Evolutionary conservation across 2,113 vertebrate genomes (phyloP), one percentile per base, ranked within the genome.

Genomic region (Tragulus kanchil): DNA sequence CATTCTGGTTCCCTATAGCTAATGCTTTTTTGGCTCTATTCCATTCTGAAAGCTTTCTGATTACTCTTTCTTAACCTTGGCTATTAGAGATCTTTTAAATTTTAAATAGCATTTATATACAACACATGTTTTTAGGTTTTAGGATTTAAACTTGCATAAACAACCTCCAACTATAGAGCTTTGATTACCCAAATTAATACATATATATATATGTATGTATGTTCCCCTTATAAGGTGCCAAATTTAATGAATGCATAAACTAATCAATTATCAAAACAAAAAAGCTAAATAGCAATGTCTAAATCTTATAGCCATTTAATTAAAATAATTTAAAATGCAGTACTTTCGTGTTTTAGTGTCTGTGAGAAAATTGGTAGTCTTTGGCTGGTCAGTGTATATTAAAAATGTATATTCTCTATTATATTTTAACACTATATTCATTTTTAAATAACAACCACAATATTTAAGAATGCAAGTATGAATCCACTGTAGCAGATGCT

Each of bases 21-120:
- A 89, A 89, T 54, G 15, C 48, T 50, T 82, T 84, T 88, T 81
- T 50, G 9, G 13, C n/a, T 85, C 1, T 42, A 71, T 75, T 89
- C 26, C 17, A 36, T 91, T 91, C 36, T 82, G 48, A 88, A 87
- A 65, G 36, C 8, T 64, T 92, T 95, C 59, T 89, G 4, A 75
- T 61, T 77, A 75, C 8, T 87, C 1, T 69, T 26, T 85, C 8
- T n/a, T 78, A 85, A 75, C 17, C 17, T 85, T 93, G 23, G 28
- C n/a, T 62, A 83, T 86, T 89, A 86, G 15, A 86, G 15, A 65
- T 58, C 8, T 82, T 69, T 89, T 84, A 84, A 54, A 65, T 96
- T 96, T 91, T 78, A 91, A 85, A 79, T 26, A 73, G 12, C 4
- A 73, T 42, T 62, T 75, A 94, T 56, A 36, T 83, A 92, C 16